Evolutionary conservation across 2,888 invertebrate species (phyloP).

Genomic region (Leucozona laternaria): DNA sequence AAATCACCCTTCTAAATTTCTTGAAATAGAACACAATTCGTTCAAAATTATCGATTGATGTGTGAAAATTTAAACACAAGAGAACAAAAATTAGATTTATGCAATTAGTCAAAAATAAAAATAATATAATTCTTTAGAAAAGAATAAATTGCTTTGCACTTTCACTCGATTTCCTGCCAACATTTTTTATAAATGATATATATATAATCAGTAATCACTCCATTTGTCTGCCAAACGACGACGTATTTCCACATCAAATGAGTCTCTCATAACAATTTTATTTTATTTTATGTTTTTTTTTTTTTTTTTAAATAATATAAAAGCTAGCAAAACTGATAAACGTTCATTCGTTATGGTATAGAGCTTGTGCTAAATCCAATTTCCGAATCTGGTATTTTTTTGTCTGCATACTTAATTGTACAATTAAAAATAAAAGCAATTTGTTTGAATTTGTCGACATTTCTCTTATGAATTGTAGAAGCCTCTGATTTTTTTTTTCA

Average conservation of each 20-base stretch:
- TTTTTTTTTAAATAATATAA: no score
- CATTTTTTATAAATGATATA: conserved; percentile 23
- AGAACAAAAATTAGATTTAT: not conserved
- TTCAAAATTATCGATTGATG: no score
- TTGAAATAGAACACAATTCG: no score
- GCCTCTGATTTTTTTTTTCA: not conserved
- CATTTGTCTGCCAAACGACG: conserved; percentile 65
- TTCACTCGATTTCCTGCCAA: conserved; percentile 5
- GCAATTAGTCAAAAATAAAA: not conserved
- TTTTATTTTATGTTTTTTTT: no score
- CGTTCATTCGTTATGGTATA: conserved; percentile 10
- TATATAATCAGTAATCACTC: conserved; percentile 41
- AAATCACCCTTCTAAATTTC: no score
- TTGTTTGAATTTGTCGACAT: conserved; percentile 63
- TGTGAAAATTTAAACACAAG: not conserved
- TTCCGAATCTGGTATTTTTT: conserved; percentile 35
- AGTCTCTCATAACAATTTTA: conserved; percentile 18
- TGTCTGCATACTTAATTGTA: conserved; percentile 67
- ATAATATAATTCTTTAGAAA: not conserved
- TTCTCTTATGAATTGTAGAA: not conserved
- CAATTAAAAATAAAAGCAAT: conserved; percentile 73
- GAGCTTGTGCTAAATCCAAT: conserved; percentile 58
- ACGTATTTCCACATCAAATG: conserved; percentile 53
- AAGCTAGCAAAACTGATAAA: conserved; percentile 17
- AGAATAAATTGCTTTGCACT: not conserved